phyloP scores from a whole-genome alignment of 2,113 vertebrate genomes.

The Malurus alboscapulatus region DNA sequence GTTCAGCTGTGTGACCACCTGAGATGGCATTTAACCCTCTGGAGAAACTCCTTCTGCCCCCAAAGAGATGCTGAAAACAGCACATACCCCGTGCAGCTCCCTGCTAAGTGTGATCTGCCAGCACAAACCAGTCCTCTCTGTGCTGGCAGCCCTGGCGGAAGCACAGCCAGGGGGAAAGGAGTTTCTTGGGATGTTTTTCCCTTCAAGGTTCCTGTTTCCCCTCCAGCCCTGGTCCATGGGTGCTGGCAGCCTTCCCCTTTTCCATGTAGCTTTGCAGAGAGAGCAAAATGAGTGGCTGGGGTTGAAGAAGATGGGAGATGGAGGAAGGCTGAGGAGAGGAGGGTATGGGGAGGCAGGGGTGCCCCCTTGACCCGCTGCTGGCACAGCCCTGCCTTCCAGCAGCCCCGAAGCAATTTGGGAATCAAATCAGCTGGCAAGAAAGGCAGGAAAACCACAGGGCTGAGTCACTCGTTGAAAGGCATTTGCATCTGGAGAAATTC shows the following conservation, averaged over 20 bases:
- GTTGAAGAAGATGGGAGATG: not conserved
- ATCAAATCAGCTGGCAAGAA: not conserved
- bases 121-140: not conserved
- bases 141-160: not conserved
- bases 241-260: not conserved
- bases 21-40: not conserved
- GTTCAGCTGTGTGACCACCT: not conserved
- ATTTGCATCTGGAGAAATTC: slow-evolving; percentile 14
- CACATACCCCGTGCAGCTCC: not conserved
- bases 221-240: not conserved
- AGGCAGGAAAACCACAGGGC: slow-evolving; percentile 45
- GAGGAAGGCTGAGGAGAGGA: not conserved
- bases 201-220: slow-evolving; percentile 46
- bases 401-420: not conserved
- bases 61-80: not conserved
- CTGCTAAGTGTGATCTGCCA: not conserved
- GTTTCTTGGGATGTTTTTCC: slow-evolving; percentile 31
- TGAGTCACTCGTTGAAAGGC: slow-evolving; percentile 23
- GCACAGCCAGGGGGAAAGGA: not conserved
- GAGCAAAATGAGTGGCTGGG: not conserved
- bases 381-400: not conserved
- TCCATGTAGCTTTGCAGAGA: not conserved
- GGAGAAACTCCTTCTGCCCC: not conserved
- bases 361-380: rapidly evolving
- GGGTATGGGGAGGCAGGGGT: not conserved